Percentiles rank a stretch among this genome's conserved stretches.
These are phyloP conservation scores for Palythoa grandis DNA, from an alignment of 92 coral and sea anemone genomes.

Conservation along the genomic window DNA sequence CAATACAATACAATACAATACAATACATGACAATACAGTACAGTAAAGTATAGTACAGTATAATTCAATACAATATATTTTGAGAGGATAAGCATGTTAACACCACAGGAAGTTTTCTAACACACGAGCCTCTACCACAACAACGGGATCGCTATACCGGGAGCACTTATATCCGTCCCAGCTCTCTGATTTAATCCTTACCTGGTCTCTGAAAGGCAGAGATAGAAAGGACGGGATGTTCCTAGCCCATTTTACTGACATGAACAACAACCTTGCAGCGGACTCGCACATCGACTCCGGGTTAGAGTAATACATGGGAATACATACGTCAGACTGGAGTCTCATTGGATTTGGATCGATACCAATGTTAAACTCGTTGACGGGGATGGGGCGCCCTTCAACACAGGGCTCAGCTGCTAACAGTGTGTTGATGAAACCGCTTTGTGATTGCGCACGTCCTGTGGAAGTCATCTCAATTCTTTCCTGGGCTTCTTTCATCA, in stretches of 20 bases:
- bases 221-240: conserved; percentile 93
- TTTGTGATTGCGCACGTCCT: conserved; percentile 65
- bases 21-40: no score
- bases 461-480: conserved; percentile 75
- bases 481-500: conserved; percentile 86
- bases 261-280: conserved; percentile 93
- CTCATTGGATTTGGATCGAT: conserved; percentile 79
- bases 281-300: conserved; percentile 94
- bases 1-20: no score
- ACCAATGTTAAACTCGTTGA: conserved; percentile 73
- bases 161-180: no score
- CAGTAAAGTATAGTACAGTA: no score
- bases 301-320: conserved; percentile 83
- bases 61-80: no score
- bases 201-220: conserved; percentile 97
- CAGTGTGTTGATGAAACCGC: conserved; percentile 83
- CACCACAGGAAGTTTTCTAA: no score
- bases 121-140: no score
- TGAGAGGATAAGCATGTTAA: no score
- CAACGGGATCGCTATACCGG: no score
- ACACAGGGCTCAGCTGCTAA: conserved; percentile 85
- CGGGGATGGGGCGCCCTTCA: conserved; percentile 68
- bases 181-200: conserved; percentile 2
- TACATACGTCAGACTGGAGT: conserved; percentile 77
- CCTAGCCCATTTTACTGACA: conserved; percentile 99